phyloP scores from a whole-genome alignment of 2,888 invertebrate species.

The Elgonia sp. region DNA sequence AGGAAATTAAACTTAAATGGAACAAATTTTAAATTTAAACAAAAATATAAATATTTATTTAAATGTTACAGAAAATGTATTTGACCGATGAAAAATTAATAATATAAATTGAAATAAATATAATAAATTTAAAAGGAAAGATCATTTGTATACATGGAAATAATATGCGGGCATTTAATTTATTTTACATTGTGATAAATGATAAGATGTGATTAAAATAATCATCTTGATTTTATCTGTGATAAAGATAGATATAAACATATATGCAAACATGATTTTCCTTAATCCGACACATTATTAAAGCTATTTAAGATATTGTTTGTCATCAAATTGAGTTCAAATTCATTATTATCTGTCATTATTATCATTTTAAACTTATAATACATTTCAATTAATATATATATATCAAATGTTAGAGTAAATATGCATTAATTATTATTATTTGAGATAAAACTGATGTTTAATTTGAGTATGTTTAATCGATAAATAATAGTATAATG shows the following conservation, averaged over 20 bases:
- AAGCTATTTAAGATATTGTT: neutral
- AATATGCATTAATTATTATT: too few relatives aligned
- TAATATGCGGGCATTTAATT: too few relatives aligned
- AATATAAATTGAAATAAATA: neutral
- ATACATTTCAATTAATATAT: too few relatives aligned
- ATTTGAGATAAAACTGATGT: too few relatives aligned
- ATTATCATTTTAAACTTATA: too few relatives aligned
- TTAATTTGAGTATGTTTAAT: too few relatives aligned
- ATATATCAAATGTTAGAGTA: too few relatives aligned
- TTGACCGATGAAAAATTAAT: neutral
- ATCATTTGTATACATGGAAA: too few relatives aligned
- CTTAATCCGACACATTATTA: conserved; percentile 1
- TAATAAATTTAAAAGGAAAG: too few relatives aligned
- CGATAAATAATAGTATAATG: too few relatives aligned
- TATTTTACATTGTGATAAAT: neutral
- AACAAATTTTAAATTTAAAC: too few relatives aligned
- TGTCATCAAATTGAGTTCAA: neutral
- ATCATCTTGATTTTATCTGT: conserved; percentile 23
- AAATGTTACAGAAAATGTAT: neutral
- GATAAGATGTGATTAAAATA: conserved; percentile 45
- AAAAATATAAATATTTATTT: neutral
- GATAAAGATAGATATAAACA: conserved; percentile 25
- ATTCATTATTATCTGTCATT: neutral
- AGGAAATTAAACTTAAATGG: too few relatives aligned
- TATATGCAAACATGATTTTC: conserved; percentile 5